Base-by-base conservation (phyloP, 2,797 vertebrate species). In the Anabas testudineus region DNA sequence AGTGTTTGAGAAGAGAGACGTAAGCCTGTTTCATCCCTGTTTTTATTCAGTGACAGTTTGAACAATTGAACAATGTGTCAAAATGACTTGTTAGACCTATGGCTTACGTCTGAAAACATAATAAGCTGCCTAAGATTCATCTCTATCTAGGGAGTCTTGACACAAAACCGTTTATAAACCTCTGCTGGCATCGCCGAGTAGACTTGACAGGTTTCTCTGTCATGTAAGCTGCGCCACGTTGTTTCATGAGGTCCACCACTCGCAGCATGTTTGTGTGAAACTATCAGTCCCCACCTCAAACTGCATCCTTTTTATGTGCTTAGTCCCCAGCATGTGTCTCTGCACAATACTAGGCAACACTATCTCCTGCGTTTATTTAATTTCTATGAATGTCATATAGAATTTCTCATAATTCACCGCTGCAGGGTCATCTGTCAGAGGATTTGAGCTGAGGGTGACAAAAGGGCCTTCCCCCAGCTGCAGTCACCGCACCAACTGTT, bases 401-500 rank as follows among this genome's bases (percentile, higher is more conserved):
- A 81, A 87, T 87, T 70, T 72, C 67, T 80, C 71, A 81, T 89
- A 91, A 90, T 85, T 91, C 90, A 85, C 73, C 63, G 55, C 53
- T 71, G 63, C 70, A 3, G 71, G 83, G 76, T 91, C 85, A 87
- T 88, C 81, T 90, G 88, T 90, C 87, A 91, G 56, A 76, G 67
- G 78, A 88, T 93, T 88, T 91, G 90, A 93, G 92, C 88, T 87
- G 77, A 62, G 73, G 80, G 71, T 87, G 88, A 92, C 80, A 71
- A 87, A 91, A 71, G 61, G 80, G 37, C 52, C 76, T 78, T 82
- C 57, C 71, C 47, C 49, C 45, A 21, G 74, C 82, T 81, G 69
- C 56, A 74, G 76, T 68, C n/a, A 16, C 56, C 8, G 24, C 76
- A 62, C 52, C 34, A 42, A 48, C 71, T 24, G 10, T 57, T 39